A percentile compares a stretch with the other conserved stretches of the same genome.
phyloP scores from a whole-genome alignment of 1,140 invertebrate genomes.

The Meloidogyne chitwoodi region DNA sequence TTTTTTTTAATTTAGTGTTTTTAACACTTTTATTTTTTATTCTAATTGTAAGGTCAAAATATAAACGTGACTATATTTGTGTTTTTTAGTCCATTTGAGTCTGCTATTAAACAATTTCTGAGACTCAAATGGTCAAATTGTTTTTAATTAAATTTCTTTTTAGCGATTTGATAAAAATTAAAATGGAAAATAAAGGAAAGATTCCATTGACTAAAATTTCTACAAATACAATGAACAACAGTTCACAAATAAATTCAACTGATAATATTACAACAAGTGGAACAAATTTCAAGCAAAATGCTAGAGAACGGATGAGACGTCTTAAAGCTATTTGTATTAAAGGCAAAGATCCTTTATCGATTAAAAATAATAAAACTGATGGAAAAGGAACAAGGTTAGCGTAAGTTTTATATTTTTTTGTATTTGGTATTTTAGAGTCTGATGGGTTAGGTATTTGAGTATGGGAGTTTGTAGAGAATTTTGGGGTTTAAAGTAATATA shows the following conservation, averaged over 20 bases:
- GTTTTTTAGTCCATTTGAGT: no score
- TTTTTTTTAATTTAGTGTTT: no score
- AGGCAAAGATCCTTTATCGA: neutral
- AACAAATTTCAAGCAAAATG: no score
- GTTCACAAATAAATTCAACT: neutral
- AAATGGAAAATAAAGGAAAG: neutral
- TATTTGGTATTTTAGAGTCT: no score
- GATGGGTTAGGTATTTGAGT: no score
- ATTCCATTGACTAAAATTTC: neutral
- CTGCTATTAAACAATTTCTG: no score
- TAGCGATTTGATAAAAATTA: no score
- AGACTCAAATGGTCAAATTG: neutral
- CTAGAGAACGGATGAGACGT: constrained; percentile 18
- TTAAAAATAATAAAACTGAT: neutral
- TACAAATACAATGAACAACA: neutral
- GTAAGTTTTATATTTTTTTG: neutral
- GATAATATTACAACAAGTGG: neutral
- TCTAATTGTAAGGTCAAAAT: no score
- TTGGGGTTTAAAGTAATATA: no score
- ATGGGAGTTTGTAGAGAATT: no score
- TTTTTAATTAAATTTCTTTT: neutral
- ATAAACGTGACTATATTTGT: no score
- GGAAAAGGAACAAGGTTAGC: neutral
- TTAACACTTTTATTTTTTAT: no score
- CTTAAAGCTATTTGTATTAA: constrained; percentile 20